These are phyloP conservation scores for Hydrozoanthus tunicans DNA, from an alignment of 64 coral and sea anemone species.

Conservation along the genomic window DNA sequence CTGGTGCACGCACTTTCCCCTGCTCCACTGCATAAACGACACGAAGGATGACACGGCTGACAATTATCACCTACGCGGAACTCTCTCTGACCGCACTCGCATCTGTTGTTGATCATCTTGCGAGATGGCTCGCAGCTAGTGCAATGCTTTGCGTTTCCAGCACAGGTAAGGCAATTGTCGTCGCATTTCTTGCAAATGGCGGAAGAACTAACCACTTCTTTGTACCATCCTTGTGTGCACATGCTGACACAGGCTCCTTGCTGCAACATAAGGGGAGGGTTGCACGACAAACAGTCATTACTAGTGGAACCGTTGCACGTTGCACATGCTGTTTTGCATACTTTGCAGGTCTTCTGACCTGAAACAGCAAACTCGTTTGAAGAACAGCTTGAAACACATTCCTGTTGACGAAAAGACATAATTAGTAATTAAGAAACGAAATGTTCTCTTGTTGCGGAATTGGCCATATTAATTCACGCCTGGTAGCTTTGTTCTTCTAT, in stretches of 20 bases:
- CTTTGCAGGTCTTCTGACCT: conserved; percentile 61
- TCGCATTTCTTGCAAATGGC: conserved; percentile 72
- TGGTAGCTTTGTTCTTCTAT: too few relatives aligned
- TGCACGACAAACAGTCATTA: conserved; percentile 78
- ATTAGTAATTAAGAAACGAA: background rate
- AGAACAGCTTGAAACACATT: conserved; percentile 77
- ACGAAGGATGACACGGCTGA: conserved; percentile 78
- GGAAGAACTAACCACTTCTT: background rate
- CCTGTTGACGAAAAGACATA: conserved; percentile 37
- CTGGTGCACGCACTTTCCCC: conserved; percentile 66
- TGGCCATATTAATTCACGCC: background rate
- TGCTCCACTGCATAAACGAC: conserved; percentile 59
- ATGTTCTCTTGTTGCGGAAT: background rate
- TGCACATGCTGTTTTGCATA: conserved; percentile 71
- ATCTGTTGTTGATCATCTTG: conserved; percentile 45
- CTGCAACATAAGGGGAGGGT: conserved; percentile 65
- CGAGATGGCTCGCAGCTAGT: conserved; percentile 62
- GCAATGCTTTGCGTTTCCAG: conserved; percentile 65
- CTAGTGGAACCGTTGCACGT: conserved; percentile 72
- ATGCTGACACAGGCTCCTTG: conserved; percentile 64
- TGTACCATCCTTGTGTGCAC: conserved; percentile 76
- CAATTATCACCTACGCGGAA: conserved; percentile 63
- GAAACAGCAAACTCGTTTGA: conserved; percentile 61
- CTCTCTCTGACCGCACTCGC: conserved; percentile 57
- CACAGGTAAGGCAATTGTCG: conserved; percentile 70